These are phyloP conservation scores for Camponotus pennsylvanicus DNA, from an alignment of 1,140 invertebrate genomes.

Conservation along the genomic window DNA sequence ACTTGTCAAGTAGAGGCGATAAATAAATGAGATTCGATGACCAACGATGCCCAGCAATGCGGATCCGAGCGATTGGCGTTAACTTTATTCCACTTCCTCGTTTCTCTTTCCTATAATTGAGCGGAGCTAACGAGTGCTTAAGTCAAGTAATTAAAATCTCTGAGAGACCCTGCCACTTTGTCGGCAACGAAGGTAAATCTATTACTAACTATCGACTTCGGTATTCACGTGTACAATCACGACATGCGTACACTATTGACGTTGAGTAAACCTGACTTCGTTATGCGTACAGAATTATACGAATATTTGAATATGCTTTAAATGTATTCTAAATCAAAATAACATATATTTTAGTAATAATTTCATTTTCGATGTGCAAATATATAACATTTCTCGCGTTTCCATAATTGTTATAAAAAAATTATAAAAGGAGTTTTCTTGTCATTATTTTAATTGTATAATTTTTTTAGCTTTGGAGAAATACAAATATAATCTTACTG, in stretches of 20 bases:
- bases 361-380: neutral
- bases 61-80: slow-evolving; percentile 46
- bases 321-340: neutral
- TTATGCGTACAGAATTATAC: slow-evolving; percentile 18
- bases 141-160: slow-evolving; percentile 48
- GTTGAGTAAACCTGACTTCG: slow-evolving; percentile 22
- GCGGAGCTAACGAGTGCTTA: slow-evolving; percentile 50
- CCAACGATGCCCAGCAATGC: slow-evolving; percentile 39
- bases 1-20: slow-evolving; percentile 12
- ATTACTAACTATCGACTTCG: slow-evolving; percentile 35
- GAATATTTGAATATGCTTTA: neutral
- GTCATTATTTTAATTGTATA: slow-evolving; percentile 11
- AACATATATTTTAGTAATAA: slow-evolving; percentile 1
- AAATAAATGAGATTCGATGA: slow-evolving; percentile 48
- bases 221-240: neutral
- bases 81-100: slow-evolving; percentile 54
- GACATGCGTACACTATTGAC: slow-evolving; percentile 18
- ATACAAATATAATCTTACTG: neutral
- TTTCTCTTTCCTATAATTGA: slow-evolving; percentile 58
- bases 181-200: slow-evolving; percentile 48
- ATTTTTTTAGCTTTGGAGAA: neutral
- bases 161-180: slow-evolving; percentile 37
- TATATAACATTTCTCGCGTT: neutral
- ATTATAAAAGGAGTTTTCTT: neutral
- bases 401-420: neutral